Conservation (phyloP, 2,888 invertebrate genomes). For the Gandaritis pyraliata region DNA sequence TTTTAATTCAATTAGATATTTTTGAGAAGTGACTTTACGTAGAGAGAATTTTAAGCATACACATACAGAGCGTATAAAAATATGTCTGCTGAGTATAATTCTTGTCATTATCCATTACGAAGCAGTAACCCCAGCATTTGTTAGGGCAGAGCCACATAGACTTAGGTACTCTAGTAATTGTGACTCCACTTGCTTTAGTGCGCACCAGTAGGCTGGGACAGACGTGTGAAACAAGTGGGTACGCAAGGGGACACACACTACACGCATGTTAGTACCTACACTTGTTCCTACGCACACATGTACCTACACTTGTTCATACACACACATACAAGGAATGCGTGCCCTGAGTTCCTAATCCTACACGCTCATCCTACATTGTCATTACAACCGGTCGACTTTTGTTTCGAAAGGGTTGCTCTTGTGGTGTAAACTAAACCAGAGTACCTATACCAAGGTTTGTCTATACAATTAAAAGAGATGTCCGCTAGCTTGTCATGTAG, state of each 20-base stretch:
- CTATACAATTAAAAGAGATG: too few relatives aligned
- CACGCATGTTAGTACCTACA: slow-evolving; percentile 22
- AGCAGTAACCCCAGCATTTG: slow-evolving; percentile 39
- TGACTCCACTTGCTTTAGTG: slow-evolving; percentile 62
- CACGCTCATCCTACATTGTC: slow-evolving; percentile 31
- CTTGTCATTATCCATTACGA: not conserved
- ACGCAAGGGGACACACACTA: slow-evolving; percentile 46
- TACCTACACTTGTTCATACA: slow-evolving; percentile 22
- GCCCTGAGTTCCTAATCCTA: slow-evolving; percentile 31
- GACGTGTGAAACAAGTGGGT: slow-evolving; percentile 51
- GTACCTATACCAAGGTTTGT: too few relatives aligned
- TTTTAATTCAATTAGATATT: not conserved
- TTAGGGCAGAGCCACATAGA: slow-evolving; percentile 64
- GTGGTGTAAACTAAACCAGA: not conserved
- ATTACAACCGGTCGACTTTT: slow-evolving; percentile 29
- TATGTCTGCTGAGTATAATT: not conserved
- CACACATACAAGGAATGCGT: slow-evolving; percentile 28
- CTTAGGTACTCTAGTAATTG: slow-evolving; percentile 66
- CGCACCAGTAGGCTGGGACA: slow-evolving; percentile 50
- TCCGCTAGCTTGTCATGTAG: too few relatives aligned
- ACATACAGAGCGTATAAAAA: not conserved
- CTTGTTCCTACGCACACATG: slow-evolving; percentile 26
- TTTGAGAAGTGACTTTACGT: not conserved
- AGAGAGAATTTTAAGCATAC: not conserved
- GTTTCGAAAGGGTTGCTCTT: slow-evolving; percentile 12